These are phyloP conservation scores for Synanthedon tipuliformis DNA, from an alignment of 2,888 invertebrate species.

Conservation along the genomic window DNA sequence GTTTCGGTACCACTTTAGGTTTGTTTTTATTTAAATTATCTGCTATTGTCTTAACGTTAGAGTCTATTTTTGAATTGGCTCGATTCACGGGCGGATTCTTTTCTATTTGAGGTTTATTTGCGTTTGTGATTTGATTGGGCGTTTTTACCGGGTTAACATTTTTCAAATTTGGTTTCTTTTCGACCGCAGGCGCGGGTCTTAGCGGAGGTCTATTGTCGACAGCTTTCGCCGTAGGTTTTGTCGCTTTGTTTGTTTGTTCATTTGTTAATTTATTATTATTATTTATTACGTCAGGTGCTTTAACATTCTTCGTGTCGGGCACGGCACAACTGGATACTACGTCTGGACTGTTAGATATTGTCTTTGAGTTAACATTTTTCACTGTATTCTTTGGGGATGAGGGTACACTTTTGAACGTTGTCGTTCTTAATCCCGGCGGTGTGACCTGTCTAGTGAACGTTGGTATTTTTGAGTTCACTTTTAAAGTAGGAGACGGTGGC, in stretches of 20 bases:
- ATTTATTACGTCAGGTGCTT: constrained; percentile 74
- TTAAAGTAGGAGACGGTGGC: constrained; percentile 48
- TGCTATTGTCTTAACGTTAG: constrained; percentile 54
- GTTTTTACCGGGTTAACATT: constrained; percentile 37
- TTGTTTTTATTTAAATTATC: constrained; percentile 61
- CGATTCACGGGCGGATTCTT: constrained; percentile 40
- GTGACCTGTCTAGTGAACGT: constrained; percentile 58
- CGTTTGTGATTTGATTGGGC: constrained; percentile 22
- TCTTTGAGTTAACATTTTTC: constrained; percentile 33
- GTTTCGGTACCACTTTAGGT: constrained; percentile 60
- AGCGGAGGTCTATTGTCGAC: constrained; percentile 50
- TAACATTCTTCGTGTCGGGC: constrained; percentile 56
- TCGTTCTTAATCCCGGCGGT: constrained; percentile 61
- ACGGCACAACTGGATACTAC: constrained; percentile 78
- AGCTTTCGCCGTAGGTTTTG: constrained; percentile 49
- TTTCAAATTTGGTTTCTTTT: constrained; percentile 46
- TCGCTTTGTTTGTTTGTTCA: constrained; percentile 57
- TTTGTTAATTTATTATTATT: constrained; percentile 56
- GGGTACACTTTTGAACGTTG: constrained; percentile 50
- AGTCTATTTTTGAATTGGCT: constrained; percentile 47
- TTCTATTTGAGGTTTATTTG: constrained; percentile 29
- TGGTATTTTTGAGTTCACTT: constrained; percentile 58
- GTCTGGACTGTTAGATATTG: constrained; percentile 75
- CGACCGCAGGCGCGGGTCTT: constrained; percentile 44
- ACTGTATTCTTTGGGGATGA: constrained; percentile 44